Conservation (phyloP, 2,797 vertebrate genomes). For the Lacerta agilis region DNA sequence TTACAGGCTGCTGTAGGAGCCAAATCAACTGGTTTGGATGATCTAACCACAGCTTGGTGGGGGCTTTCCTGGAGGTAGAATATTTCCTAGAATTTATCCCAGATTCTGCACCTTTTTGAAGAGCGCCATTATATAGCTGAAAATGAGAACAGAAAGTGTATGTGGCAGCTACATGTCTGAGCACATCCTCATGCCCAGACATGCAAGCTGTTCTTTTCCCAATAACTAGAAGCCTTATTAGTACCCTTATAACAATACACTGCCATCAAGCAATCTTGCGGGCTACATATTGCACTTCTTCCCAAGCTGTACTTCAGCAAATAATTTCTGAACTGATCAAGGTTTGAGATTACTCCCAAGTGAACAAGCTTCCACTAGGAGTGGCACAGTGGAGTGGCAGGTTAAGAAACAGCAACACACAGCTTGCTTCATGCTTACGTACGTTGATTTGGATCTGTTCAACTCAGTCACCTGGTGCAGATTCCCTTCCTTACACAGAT, state of each 20-base stretch:
- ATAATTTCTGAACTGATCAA: neutral
- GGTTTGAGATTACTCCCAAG: neutral
- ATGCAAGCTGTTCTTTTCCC: neutral
- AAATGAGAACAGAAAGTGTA: neutral
- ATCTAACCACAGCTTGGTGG: constrained; percentile 78
- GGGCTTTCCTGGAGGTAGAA: constrained; percentile 94
- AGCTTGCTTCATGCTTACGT: neutral
- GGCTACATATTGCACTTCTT: neutral
- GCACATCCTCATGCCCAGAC: neutral
- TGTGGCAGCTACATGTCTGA: neutral
- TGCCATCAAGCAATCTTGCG: neutral
- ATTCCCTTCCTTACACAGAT: neutral
- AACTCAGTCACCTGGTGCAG: neutral
- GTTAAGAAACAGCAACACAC: neutral
- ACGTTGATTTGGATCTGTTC: neutral
- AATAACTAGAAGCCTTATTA: neutral
- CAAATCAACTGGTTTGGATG: constrained; percentile 70
- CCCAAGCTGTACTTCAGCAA: neutral
- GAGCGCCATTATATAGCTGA: neutral
- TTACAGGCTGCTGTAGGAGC: constrained; percentile 87
- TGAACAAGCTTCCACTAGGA: neutral
- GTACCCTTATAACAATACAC: neutral
- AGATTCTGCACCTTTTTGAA: neutral
- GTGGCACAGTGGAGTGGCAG: neutral
- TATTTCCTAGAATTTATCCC: neutral